Conservation (phyloP, 1,140 invertebrate species). For the Drepana arcuata region DNA sequence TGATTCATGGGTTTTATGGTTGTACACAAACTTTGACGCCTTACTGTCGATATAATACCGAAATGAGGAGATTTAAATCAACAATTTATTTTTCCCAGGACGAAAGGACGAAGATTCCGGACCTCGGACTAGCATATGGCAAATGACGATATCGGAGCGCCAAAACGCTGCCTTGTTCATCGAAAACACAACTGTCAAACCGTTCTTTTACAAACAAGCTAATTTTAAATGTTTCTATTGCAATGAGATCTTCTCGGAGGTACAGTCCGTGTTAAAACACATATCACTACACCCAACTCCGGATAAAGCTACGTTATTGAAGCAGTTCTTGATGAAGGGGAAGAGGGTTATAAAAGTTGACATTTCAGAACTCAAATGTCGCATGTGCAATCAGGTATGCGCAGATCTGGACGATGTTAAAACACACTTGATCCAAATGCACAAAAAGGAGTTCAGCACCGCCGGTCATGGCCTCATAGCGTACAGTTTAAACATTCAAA, state of each 20-base stretch:
- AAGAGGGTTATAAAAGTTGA: constrained; percentile 62
- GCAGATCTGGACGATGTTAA: constrained; percentile 48
- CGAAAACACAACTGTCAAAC: constrained; percentile 46
- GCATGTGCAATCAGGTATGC: constrained; percentile 44
- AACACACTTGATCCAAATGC: constrained; percentile 32
- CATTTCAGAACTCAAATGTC: constrained; percentile 48
- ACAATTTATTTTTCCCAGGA: neutral
- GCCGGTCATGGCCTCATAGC: constrained; percentile 57
- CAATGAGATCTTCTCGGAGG: constrained; percentile 49
- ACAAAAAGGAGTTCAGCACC: constrained; percentile 52
- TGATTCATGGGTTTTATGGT: too few relatives aligned
- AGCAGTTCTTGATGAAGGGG: constrained; percentile 52
- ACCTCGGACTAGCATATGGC: constrained; percentile 10
- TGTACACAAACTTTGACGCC: too few relatives aligned
- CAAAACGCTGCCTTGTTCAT: constrained; percentile 56
- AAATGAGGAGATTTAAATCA: too few relatives aligned
- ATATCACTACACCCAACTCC: constrained; percentile 32
- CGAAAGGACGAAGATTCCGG: neutral
- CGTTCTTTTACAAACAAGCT: constrained; percentile 57
- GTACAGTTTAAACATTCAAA: constrained; percentile 39
- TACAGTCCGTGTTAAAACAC: constrained; percentile 46
- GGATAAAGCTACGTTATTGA: constrained; percentile 36
- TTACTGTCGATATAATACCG: too few relatives aligned
- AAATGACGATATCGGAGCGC: constrained; percentile 61
- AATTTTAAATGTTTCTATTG: constrained; percentile 67